Conservation (phyloP, 2,888 invertebrate species). For the Pristionchus entomophagus region DNA sequence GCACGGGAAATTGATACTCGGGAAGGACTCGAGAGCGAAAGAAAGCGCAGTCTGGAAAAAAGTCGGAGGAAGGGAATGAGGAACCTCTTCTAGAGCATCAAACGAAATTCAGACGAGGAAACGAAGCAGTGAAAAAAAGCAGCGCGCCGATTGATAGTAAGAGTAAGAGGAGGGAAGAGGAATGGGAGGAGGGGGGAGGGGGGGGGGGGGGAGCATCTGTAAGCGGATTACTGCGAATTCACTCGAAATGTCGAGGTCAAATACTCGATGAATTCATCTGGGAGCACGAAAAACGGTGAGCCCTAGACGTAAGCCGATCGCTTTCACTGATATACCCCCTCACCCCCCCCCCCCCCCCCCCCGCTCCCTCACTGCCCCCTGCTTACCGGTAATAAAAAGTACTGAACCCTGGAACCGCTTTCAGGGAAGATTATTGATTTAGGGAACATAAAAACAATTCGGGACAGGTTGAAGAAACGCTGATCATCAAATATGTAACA, state of each 20-base stretch:
- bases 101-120: neutral
- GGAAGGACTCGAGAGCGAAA: neutral
- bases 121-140: neutral
- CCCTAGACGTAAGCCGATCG: constrained; percentile 28
- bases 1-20: constrained; percentile 23
- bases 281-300: constrained; percentile 7
- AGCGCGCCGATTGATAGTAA: neutral
- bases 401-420: neutral
- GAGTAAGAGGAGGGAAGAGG: neutral
- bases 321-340: neutral
- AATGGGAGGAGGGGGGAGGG: neutral
- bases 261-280: constrained; percentile 14
- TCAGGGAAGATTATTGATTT: neutral
- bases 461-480: neutral
- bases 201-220: constrained; percentile 2
- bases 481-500: neutral
- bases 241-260: constrained; percentile 30
- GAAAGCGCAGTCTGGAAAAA: neutral
- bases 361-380: neutral
- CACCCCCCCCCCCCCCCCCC: no score
- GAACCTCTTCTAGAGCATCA: neutral
- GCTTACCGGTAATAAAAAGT: neutral
- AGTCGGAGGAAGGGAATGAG: neutral
- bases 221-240: constrained; percentile 29
- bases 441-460: neutral